Conservation (phyloP, 2,797 vertebrate species). For the Crenichthys baileyi region DNA sequence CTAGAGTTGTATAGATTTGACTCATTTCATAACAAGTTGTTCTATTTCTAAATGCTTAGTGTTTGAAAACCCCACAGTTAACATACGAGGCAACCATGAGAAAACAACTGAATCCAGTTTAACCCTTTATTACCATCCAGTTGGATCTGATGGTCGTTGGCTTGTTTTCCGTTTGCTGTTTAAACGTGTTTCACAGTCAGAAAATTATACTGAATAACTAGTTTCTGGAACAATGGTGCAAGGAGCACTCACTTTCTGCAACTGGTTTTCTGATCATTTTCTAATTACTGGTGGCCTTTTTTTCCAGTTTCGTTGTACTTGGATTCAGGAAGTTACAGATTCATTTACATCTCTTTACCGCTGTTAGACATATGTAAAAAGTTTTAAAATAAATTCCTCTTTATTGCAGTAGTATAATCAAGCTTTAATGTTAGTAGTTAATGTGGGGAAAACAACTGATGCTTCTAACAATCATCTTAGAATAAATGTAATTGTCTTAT, state of each 20-base stretch:
- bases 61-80: not conserved
- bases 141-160: too few relatives aligned
- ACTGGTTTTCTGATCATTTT: not conserved
- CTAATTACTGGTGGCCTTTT: not conserved
- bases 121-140: not conserved
- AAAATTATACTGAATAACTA: not conserved
- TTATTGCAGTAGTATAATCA: not conserved
- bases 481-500: too few relatives aligned
- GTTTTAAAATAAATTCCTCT: not conserved
- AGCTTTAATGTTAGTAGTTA: not conserved
- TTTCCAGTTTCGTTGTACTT: not conserved
- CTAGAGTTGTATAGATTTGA: not conserved
- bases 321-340: not conserved
- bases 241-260: not conserved
- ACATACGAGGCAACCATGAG: not conserved
- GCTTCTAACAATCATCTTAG: too few relatives aligned
- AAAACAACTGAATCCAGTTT: not conserved
- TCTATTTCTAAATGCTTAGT: too few relatives aligned
- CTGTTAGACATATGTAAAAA: not conserved
- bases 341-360: not conserved
- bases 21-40: not conserved
- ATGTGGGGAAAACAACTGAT: too few relatives aligned
- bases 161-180: too few relatives aligned
- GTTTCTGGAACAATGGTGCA: not conserved
- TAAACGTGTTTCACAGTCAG: not conserved